Conservation (phyloP, 2,113 vertebrate genomes). For the Corydoras maculifer region DNA sequence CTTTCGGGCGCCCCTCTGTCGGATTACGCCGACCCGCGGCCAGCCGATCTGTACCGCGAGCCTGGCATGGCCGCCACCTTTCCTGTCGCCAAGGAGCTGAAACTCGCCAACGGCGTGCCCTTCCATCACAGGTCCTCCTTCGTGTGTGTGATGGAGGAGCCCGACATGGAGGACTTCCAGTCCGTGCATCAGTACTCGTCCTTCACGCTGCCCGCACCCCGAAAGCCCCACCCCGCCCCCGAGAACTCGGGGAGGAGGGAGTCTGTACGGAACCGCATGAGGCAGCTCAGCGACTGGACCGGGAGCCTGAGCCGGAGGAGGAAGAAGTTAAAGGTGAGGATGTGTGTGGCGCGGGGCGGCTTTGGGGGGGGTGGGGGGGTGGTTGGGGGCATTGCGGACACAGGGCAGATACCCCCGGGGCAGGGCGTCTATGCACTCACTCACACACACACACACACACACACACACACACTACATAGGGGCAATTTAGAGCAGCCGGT, state of each 20-base stretch:
- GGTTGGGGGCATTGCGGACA: too few relatives aligned
- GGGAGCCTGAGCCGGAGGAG: slow-evolving; percentile 92
- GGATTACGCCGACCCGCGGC: slow-evolving; percentile 67
- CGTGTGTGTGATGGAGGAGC: slow-evolving; percentile 76
- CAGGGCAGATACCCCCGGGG: too few relatives aligned
- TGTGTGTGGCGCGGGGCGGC: background rate
- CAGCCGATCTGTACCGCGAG: slow-evolving; percentile 74
- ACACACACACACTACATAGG: too few relatives aligned
- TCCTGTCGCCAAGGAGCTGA: slow-evolving; percentile 64
- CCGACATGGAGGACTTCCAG: slow-evolving; percentile 69
- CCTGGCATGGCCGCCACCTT: slow-evolving; percentile 66
- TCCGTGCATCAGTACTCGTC: slow-evolving; percentile 76
- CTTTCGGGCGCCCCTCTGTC: slow-evolving; percentile 62
- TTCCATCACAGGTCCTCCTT: slow-evolving; percentile 74
- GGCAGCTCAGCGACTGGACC: slow-evolving; percentile 91
- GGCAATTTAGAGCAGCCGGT: too few relatives aligned
- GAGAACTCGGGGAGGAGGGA: slow-evolving; percentile 77
- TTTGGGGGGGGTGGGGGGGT: too few relatives aligned
- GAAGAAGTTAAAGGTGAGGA: slow-evolving; percentile 79
- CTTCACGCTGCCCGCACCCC: slow-evolving; percentile 81
- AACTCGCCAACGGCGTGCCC: slow-evolving; percentile 54
- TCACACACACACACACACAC: too few relatives aligned
- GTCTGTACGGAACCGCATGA: slow-evolving; percentile 80
- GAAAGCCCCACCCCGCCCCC: slow-evolving; percentile 66
- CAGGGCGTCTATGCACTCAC: too few relatives aligned